A percentile compares a stretch with the other conserved stretches of the same genome.
These are phyloP conservation scores for Sebastes oblongus DNA, from an alignment of 2,797 vertebrate genomes.

Conservation along the genomic window DNA sequence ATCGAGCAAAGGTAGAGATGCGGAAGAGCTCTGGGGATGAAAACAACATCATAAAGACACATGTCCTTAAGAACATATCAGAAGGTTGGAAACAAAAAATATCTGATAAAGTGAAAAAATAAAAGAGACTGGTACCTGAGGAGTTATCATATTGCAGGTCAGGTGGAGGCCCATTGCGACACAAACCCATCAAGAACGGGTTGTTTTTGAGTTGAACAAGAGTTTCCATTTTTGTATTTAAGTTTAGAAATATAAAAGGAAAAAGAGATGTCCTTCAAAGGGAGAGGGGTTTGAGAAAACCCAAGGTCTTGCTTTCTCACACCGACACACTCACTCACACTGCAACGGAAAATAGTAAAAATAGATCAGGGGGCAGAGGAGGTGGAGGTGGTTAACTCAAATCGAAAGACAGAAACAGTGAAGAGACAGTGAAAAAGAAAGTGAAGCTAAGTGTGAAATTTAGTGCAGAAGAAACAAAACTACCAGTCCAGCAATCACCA, in stretches of 20 bases:
- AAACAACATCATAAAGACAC: not conserved
- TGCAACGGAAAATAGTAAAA: not conserved
- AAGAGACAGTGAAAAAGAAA: conserved; percentile 4
- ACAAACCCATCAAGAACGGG: conserved; percentile 81
- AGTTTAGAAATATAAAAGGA: not conserved
- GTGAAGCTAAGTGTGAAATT: not conserved
- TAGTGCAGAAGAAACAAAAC: conserved; percentile 1
- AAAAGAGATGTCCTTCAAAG: conserved; percentile 83
- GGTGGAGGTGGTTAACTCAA: not conserved
- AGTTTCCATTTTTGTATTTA: conserved; percentile 81
- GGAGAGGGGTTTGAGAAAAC: conserved; percentile 87
- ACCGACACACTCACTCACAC: conserved; percentile 39
- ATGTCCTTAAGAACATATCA: not conserved
- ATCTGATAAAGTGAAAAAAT: not conserved
- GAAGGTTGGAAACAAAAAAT: not conserved
- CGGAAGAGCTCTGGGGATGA: conserved; percentile 88
- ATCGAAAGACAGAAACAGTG: not conserved
- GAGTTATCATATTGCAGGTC: conserved; percentile 92
- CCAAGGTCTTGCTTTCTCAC: conserved; percentile 47
- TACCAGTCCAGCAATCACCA: not conserved
- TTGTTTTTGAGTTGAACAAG: conserved; percentile 85
- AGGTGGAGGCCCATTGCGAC: conserved; percentile 80
- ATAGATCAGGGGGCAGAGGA: not conserved
- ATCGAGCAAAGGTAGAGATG: conserved; percentile 93
- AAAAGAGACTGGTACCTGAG: conserved; percentile 62